A percentile compares a stretch with the other conserved stretches of the same genome.
These are phyloP conservation scores for Harpalus rubripes DNA, from an alignment of 2,888 invertebrate genomes.

Conservation along the genomic window DNA sequence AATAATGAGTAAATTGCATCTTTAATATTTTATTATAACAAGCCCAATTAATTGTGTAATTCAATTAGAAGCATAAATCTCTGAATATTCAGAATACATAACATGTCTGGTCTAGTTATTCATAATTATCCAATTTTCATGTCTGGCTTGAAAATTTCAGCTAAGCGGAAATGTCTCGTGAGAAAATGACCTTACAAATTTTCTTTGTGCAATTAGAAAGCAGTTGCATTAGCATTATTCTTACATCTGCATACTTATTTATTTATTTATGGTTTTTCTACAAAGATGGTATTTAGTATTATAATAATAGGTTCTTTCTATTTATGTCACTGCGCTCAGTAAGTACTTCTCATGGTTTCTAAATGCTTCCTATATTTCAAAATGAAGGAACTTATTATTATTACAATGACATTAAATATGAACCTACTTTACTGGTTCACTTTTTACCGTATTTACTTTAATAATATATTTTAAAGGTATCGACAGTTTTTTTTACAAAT, in stretches of 20 bases:
- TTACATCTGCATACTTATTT: slow-evolving; percentile 11
- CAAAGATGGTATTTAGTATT: background rate
- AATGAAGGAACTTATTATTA: background rate
- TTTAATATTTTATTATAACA: slow-evolving; percentile 2
- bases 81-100: background rate
- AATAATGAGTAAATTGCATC: slow-evolving; percentile 22
- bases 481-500: too few relatives aligned
- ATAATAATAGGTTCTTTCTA: background rate
- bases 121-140: slow-evolving; percentile 7
- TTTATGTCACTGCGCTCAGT: background rate
- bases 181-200: slow-evolving; percentile 37
- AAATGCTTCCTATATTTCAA: slow-evolving; percentile 12
- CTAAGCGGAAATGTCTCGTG: slow-evolving; percentile 15
- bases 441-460: too few relatives aligned
- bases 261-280: slow-evolving; percentile 1
- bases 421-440: too few relatives aligned
- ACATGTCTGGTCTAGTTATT: background rate
- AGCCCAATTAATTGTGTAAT: slow-evolving; percentile 18
- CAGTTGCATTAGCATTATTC: slow-evolving; percentile 9
- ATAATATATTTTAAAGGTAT: too few relatives aligned
- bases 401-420: background rate
- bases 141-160: background rate
- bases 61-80: slow-evolving; percentile 5
- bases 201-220: slow-evolving; percentile 24
- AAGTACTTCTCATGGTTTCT: background rate